Evolutionary conservation across 2,113 vertebrate genomes (phyloP), one percentile per base, ranked within the genome.

Genomic region (Protomyctophum bolini): DNA sequence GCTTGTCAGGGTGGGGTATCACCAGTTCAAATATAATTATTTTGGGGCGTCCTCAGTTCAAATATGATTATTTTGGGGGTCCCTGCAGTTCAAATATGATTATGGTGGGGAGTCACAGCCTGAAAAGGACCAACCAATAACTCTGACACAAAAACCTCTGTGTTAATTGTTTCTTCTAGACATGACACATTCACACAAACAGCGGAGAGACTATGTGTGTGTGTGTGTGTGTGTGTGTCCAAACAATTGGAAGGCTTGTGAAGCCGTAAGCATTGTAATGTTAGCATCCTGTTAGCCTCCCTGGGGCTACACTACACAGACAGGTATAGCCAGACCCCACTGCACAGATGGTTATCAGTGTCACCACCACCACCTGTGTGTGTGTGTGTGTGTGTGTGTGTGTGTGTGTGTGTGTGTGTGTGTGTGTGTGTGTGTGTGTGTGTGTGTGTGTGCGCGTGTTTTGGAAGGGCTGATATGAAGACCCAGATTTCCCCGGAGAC

Each of bases 401-500:
- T 55, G 49, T 15, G 63, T 8, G 63, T 52, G 47, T 8, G 28
- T 50, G 61, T 28, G 47, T 11, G 14, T 63, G 60, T 62, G 33
- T n/a, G 33, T 15, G 60, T 8, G 62, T 63, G 62, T 63, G 62
- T 63, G 63, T 29, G 63, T 65, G 63, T 52, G 63, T 12, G 58
- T 59, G 58, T 46, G 59, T n/a, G 10, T 61, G 29, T 46, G 58
- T 61, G 58, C 49, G 61, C 11, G 62, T 63, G 62, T 51, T 47
- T 64, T 47, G 58, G 69, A 68, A 66, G 64, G 55, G 58, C 51
- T 73, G 64, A 79, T 79, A 75, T 66, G 73, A 81, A 68, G 6
- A 58, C 73, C 73, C 73, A 80, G 67, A 86, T 85, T 84, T 84
- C 86, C 83, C 86, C 58, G 9, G 83, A 77, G 83, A 85, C 63